These are phyloP conservation scores for Oncorhynchus gorbuscha DNA, from an alignment of 2,113 vertebrate genomes.

Conservation along the genomic window DNA sequence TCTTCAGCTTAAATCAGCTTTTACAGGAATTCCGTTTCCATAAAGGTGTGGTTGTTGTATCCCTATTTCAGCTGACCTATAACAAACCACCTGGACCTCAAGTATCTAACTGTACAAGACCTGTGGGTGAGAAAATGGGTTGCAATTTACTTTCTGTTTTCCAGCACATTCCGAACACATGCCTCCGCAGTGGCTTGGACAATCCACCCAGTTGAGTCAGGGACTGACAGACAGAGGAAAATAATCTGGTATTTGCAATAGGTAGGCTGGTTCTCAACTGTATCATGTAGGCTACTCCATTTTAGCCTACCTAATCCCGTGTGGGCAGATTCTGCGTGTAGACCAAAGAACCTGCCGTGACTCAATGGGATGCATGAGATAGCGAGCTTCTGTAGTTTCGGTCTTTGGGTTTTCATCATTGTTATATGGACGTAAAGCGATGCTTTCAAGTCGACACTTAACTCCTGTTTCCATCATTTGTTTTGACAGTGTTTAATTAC, in stretches of 20 bases:
- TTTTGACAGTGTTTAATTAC: constrained; percentile 65
- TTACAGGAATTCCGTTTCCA: neutral
- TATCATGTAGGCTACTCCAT: neutral
- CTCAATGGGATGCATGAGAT: neutral
- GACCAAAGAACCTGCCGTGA: no score
- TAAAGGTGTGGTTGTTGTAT: neutral
- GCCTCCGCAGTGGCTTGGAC: constrained; percentile 21
- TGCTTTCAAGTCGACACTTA: constrained; percentile 12
- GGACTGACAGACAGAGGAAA: constrained; percentile 9
- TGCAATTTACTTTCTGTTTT: constrained; percentile 15
- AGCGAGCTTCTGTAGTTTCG: neutral
- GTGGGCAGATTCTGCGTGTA: no score
- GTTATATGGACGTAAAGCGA: neutral
- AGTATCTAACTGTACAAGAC: neutral
- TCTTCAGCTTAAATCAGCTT: neutral
- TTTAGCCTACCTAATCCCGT: no score
- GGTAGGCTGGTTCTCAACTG: neutral
- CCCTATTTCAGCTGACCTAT: neutral
- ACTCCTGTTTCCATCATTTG: constrained; percentile 64
- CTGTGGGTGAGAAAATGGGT: no score
- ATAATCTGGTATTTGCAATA: constrained; percentile 26
- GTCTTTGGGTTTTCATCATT: neutral
- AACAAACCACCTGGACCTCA: neutral
- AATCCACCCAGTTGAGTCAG: constrained; percentile 10
- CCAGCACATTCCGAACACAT: constrained; percentile 30